These are phyloP conservation scores for Arctocebus calabarensis DNA, from an alignment of 2,797 vertebrate species.

Conservation along the genomic window DNA sequence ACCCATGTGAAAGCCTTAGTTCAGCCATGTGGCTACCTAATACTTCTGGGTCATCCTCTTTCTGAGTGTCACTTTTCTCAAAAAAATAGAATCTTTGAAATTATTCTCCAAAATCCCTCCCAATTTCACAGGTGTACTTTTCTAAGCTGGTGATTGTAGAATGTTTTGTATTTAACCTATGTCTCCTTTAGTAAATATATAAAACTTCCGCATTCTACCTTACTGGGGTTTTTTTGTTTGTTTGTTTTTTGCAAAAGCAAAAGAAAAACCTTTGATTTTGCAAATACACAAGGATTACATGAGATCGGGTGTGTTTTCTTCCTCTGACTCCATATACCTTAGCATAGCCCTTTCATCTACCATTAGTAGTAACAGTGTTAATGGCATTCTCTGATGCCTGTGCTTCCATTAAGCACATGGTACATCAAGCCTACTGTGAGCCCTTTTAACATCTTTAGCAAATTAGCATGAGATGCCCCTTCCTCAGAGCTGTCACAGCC, in stretches of 20 bases:
- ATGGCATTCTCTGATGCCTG: not conserved
- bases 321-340: not conserved
- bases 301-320: not conserved
- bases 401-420: not conserved
- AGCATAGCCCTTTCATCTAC: not conserved
- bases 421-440: not conserved
- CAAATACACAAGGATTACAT: not conserved
- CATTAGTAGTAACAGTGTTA: not conserved
- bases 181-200: not conserved
- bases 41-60: not conserved
- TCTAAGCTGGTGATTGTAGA: not conserved
- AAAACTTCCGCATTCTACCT: not conserved
- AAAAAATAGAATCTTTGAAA: not conserved
- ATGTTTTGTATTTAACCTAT: not conserved
- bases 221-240: not conserved
- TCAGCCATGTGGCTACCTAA: not conserved
- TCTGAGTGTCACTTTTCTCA: not conserved
- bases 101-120: not conserved
- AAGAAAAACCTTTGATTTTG: slow-evolving; percentile 10
- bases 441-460: not conserved
- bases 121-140: not conserved
- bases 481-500: not conserved
- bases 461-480: not conserved
- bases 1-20: not conserved
- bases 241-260: not conserved